phyloP scores from a whole-genome alignment of 2,888 invertebrate genomes.

The Leptopilina syphax region DNA sequence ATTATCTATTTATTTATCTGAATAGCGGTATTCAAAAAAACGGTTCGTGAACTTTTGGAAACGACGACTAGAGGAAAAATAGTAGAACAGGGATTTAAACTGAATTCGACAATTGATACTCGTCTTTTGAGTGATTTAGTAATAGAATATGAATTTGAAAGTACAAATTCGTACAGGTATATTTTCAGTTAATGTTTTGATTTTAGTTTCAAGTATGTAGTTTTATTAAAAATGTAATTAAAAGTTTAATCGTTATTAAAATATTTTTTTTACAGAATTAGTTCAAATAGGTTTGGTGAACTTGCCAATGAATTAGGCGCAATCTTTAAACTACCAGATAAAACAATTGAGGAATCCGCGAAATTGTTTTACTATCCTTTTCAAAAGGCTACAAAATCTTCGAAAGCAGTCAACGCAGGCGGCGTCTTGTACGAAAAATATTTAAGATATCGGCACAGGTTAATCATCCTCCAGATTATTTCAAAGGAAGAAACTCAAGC shows the following conservation, averaged over 20 bases:
- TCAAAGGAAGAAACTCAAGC: conserved; percentile 14
- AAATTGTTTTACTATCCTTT: conserved; percentile 43
- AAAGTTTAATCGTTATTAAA: neutral
- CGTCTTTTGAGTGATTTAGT: conserved; percentile 39
- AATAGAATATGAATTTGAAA: conserved; percentile 44
- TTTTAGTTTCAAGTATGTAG: neutral
- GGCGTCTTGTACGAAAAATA: conserved; percentile 46
- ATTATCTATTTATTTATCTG: conserved; percentile 9
- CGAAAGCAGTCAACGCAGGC: conserved; percentile 23
- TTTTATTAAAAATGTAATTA: too few species aligned
- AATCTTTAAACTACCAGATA: conserved; percentile 32
- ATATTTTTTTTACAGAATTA: conserved; percentile 41
- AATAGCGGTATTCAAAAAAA: conserved; percentile 13
- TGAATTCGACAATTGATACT: conserved; percentile 26
- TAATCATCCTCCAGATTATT: conserved; percentile 41
- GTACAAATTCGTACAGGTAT: conserved; percentile 43
- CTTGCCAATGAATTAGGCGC: conserved; percentile 39
- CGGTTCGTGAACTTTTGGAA: conserved; percentile 32
- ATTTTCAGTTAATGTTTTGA: neutral
- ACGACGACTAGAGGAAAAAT: conserved; percentile 40
- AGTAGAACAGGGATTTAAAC: conserved; percentile 21
- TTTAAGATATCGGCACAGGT: conserved; percentile 38
- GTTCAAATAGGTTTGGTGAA: conserved; percentile 29
- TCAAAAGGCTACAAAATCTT: conserved; percentile 38
- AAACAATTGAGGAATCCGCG: conserved; percentile 19